Base-by-base conservation (phyloP, 1,140 invertebrate species). In the Parasteatoda tepidariorum region DNA sequence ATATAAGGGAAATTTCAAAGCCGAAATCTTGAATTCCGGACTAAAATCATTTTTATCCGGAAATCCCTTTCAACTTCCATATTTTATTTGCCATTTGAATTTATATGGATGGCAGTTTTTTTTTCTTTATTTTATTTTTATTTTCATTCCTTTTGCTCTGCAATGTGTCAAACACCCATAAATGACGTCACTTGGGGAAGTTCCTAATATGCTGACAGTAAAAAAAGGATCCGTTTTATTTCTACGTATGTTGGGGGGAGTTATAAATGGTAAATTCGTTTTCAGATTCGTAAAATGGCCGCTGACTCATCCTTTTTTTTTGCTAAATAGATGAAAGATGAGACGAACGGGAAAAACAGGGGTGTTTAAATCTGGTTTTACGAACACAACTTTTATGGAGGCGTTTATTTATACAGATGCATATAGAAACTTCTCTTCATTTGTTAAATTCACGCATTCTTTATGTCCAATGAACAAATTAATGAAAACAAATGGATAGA, bases 121-220 rank as follows among this genome's bases (percentile, higher is more conserved):
- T 59, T 18, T 24, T 18, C n/a, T 59, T 59, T 26, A 59, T 59
- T 59, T n/a, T n/a, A 6, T 26, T 22, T 7, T n/a, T n/a, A n/a
- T n/a, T n/a, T n/a, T n/a, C n/a, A n/a, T n/a, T n/a, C n/a, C n/a
- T n/a, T n/a, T n/a, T n/a, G n/a, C 5, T 7, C 6, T 75, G 73
- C 26, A 26, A 82, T 82, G 78, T 82, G 78, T 82, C 78, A 82
- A 82, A 82, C 24, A 24, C 54, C 78, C 78, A 82, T 82, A 82
- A 82, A 82, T 82, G 78, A 82, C 78, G 78, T 82, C 78, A 82
- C 38, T 22, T 33, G 18, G 15, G 78, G 55, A 48, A 70, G 68
- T 68, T 79, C 78, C 78, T 31, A 70, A 70, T 71, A 82, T 33
- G 33, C 55, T 67, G 71, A 82, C 71, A 68, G 68, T 68, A 55